Base-by-base conservation (phyloP, 1,140 invertebrate genomes). In the Drosophila biarmipes region DNA sequence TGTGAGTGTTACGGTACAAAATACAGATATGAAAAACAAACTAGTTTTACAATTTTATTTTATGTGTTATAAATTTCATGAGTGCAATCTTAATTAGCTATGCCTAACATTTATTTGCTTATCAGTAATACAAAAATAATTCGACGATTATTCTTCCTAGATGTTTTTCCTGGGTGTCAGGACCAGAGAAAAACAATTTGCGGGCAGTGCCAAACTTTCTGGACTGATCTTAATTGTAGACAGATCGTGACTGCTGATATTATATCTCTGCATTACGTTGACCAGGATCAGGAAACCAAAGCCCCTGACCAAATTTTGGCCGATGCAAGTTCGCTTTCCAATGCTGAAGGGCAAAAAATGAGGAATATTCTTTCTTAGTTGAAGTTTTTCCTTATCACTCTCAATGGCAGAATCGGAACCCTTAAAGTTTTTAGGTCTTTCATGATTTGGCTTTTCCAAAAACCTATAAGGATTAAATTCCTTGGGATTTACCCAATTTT, bases 331-430 rank as follows among this genome's bases (percentile, higher is more conserved):
- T 7, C 97, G 93, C 71, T 96, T 95, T 0, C 97, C 96, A n/a
- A 96, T 96, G 69, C 96, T 96, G 91, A 98, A 98, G 0, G 97
- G 97, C 12, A 98, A 92, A 80, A 97, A 98, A 90, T 97, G 94
- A 4, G 96, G 92, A 21, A 94, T 92, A 64, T 94, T 94, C 67
- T 90, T 93, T 56, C 92, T 93, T 0, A 94, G 82, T 17, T 82
- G 63, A 1, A 64, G 49, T 14, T 58, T 67, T 8, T 67, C 37
- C 4, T 29, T 21, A 4, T 61, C 56, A 11, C 37, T 51, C 5
- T 81, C 73, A 12, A 77, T 46, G 17, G 52, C 79, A 0, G 73
- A 80, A 24, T 80, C 66, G 0, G 68, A 82, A 0, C 29, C 35
- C 10, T 56, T 66, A 2, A 43, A 48, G 8, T 35, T 12, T 15